Conservation (phyloP, 2,797 vertebrate species). For the Gymnothorax javanicus region DNA sequence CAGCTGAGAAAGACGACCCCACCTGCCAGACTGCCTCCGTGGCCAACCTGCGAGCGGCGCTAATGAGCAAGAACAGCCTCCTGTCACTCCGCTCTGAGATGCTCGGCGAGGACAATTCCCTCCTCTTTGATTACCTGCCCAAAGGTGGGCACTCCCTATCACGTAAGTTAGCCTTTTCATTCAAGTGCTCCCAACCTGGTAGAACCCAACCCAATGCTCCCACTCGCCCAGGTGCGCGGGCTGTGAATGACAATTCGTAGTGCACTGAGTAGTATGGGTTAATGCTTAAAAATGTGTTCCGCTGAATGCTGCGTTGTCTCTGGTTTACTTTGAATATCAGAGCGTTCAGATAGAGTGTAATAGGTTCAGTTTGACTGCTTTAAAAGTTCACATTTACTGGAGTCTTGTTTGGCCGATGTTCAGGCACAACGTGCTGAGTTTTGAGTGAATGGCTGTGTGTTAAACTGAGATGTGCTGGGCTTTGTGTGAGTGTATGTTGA, state of each 20-base stretch:
- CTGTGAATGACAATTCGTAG: not conserved
- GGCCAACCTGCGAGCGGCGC: conserved; percentile 91
- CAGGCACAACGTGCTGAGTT: not conserved
- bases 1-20: conserved; percentile 82
- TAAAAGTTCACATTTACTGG: not conserved
- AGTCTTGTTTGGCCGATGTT: not conserved
- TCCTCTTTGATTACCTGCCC: conserved; percentile 94
- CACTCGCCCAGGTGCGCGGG: conserved; percentile 27
- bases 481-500: conserved; percentile 7
- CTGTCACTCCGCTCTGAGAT: conserved; percentile 91
- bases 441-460: not conserved
- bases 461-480: not conserved
- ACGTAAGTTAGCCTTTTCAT: conserved; percentile 79
- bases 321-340: not conserved
- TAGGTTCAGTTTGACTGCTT: not conserved
- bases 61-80: conserved; percentile 98
- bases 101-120: conserved; percentile 90
- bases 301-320: not conserved
- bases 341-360: not conserved
- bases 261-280: conserved; percentile 17
- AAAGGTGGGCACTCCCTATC: conserved; percentile 92
- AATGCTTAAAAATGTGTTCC: conserved; percentile 28
- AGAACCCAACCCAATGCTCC: conserved; percentile 24
- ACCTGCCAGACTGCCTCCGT: conserved; percentile 80
- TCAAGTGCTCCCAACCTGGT: conserved; percentile 23